phyloP scores from a whole-genome alignment of 2,113 vertebrate species.

The Sula dactylatra region DNA sequence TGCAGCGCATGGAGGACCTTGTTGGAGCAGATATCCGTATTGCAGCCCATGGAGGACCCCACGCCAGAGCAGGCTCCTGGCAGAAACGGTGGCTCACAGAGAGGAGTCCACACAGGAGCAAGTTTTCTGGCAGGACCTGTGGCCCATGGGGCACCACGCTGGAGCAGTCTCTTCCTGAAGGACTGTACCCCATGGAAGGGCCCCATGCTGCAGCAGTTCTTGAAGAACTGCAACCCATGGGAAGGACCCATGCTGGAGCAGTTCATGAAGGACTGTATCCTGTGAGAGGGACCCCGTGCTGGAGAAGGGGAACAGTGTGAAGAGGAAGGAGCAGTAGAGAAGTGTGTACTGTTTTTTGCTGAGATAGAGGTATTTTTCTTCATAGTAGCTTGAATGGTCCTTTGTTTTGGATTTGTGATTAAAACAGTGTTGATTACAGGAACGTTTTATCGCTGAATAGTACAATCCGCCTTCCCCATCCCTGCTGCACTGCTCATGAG shows the following conservation, averaged over 20 bases:
- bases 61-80: not conserved
- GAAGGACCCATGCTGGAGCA: not conserved
- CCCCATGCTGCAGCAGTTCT: not conserved
- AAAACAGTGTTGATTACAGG: not conserved
- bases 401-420: not conserved
- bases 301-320: not conserved
- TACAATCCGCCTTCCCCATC: not conserved
- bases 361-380: not conserved
- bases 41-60: not conserved
- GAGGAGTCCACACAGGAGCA: not conserved
- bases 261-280: not conserved
- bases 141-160: not conserved
- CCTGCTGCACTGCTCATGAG: fast-evolving
- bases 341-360: not conserved
- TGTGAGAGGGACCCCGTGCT: not conserved
- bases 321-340: not conserved
- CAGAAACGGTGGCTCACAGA: not conserved
- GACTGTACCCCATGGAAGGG: not conserved
- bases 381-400: not conserved
- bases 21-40: too few relatives aligned
- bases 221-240: not conserved
- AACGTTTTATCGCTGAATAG: not conserved
- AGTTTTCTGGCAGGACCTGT: not conserved
- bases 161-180: not conserved
- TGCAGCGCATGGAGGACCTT: not conserved